Conservation (phyloP, 2,113 vertebrate genomes). For the Naja naja region DNA sequence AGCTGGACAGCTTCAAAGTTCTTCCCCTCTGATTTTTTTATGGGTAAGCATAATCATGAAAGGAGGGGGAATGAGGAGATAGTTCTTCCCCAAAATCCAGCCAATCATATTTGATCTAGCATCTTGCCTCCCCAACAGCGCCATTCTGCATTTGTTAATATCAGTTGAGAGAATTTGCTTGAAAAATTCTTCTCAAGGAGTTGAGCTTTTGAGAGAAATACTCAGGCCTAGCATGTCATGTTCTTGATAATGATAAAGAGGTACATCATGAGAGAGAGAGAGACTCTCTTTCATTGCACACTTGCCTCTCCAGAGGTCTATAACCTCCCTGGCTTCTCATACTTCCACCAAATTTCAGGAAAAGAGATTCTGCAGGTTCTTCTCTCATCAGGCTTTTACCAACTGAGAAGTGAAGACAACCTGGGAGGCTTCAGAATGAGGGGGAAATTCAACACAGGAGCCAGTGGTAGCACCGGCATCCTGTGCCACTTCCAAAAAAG, state of each 20-base stretch:
- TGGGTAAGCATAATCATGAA: background rate
- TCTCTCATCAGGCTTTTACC: background rate
- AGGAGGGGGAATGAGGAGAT: background rate
- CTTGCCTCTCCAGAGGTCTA: background rate
- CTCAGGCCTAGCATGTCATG: background rate
- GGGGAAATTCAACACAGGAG: background rate
- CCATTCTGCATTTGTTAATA: background rate
- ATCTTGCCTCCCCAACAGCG: background rate
- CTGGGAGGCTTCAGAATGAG: background rate
- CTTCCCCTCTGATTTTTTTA: background rate
- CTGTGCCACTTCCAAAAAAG: background rate
- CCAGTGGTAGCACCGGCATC: background rate
- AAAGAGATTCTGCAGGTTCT: background rate
- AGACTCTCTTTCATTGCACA: background rate
- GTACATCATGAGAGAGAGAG: background rate
- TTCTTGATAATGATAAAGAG: background rate
- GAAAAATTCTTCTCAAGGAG: background rate
- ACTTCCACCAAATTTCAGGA: background rate
- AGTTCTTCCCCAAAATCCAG: background rate
- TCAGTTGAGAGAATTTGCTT: background rate
- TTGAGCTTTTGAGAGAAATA: background rate
- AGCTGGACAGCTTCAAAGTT: background rate
- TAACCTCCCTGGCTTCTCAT: background rate
- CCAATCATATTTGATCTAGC: background rate
- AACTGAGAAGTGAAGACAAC: background rate